phyloP scores from a whole-genome alignment of 92 coral and sea anemone genomes.

The Epizoanthus ramosus region DNA sequence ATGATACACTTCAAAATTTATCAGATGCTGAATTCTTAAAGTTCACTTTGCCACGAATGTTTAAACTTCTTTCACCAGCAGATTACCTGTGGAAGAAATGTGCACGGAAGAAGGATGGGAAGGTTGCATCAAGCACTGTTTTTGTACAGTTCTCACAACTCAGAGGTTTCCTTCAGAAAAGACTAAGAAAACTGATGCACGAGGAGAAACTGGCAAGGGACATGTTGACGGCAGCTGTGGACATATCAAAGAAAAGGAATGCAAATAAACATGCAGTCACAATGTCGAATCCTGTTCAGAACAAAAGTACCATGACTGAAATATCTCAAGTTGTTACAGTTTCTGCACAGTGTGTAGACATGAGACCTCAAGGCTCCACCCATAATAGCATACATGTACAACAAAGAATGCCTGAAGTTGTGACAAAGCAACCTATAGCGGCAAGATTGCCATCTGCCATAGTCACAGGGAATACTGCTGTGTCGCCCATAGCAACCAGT shows the following conservation, averaged over 20 bases:
- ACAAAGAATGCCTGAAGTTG: no score
- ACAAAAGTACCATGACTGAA: no score
- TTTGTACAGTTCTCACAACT: conserved; percentile 14
- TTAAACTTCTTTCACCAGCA: neutral
- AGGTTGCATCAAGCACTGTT: conserved; percentile 5
- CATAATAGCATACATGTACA: no score
- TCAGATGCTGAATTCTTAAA: neutral
- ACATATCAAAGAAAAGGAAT: no score
- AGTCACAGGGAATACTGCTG: neutral
- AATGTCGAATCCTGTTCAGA: no score
- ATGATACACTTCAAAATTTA: neutral
- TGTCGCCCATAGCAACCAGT: neutral
- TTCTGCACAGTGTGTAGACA: no score
- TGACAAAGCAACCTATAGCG: no score
- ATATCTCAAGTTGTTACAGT: no score
- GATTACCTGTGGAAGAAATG: conserved; percentile 24
- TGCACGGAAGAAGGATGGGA: neutral
- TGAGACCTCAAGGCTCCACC: no score
- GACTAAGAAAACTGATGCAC: neutral
- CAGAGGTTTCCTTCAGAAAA: neutral
- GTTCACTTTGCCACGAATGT: conserved; percentile 18
- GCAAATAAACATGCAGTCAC: no score
- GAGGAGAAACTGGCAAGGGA: neutral
- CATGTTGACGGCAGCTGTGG: no score
- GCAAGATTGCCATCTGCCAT: no score